Conservation (phyloP, 1,140 invertebrate genomes). For the Hylaeus anthracinus region DNA sequence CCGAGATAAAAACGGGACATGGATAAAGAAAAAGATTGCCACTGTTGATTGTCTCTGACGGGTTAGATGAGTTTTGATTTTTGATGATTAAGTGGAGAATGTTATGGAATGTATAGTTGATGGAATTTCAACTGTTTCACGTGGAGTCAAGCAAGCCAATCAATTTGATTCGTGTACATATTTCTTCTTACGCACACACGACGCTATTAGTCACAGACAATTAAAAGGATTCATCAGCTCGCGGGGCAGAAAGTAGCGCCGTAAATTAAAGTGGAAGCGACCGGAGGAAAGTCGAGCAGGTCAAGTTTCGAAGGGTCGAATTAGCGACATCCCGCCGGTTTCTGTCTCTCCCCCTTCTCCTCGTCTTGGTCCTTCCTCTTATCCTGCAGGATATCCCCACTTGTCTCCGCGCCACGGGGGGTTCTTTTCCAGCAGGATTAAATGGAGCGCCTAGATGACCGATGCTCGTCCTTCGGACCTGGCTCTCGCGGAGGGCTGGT, state of each 20-base stretch:
- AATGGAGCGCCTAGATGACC: constrained; percentile 80
- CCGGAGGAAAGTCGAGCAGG: constrained; percentile 66
- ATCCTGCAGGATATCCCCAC: constrained; percentile 73
- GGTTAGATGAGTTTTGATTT: too few relatives aligned
- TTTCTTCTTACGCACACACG: too few relatives aligned
- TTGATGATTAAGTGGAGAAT: too few relatives aligned
- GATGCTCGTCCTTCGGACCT: constrained; percentile 71
- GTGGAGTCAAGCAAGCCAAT: too few relatives aligned
- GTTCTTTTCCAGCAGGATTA: constrained; percentile 78
- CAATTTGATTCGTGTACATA: too few relatives aligned
- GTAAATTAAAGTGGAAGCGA: constrained; percentile 43
- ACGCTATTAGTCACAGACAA: constrained; percentile 16
- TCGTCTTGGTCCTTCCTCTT: constrained; percentile 55
- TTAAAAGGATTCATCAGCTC: constrained; percentile 25
- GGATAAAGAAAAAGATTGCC: too few relatives aligned
- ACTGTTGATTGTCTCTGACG: too few relatives aligned
- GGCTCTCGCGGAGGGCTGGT: constrained; percentile 54
- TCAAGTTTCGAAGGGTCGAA: constrained; percentile 75
- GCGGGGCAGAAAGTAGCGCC: constrained; percentile 7
- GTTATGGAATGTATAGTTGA: too few relatives aligned
- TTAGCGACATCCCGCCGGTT: constrained; percentile 70
- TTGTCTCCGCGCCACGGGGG: constrained; percentile 71
- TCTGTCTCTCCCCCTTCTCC: constrained; percentile 16
- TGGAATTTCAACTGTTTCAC: too few relatives aligned
- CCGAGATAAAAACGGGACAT: background rate